These are phyloP conservation scores for Caracal caracal DNA, from an alignment of 2,113 vertebrate genomes.

Conservation along the genomic window DNA sequence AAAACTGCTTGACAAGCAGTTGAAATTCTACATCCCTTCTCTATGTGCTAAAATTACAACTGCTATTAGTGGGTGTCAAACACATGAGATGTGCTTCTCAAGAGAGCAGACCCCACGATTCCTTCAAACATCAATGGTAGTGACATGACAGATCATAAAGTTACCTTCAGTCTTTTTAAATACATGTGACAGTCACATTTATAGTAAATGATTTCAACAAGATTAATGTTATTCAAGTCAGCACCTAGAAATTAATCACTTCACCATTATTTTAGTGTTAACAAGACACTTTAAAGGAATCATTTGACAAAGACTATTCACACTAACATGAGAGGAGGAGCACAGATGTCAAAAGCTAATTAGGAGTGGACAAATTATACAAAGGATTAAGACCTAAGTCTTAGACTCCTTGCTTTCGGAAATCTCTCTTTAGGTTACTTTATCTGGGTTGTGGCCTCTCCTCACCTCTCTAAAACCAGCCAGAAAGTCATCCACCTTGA, in stretches of 20 bases:
- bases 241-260: constrained; percentile 62
- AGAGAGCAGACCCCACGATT: neutral
- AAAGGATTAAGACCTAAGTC: neutral
- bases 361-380: constrained; percentile 37
- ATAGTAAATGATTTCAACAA: constrained; percentile 35
- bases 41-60: neutral
- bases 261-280: constrained; percentile 57
- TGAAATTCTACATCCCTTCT: neutral
- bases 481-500: neutral
- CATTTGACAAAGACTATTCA: constrained; percentile 53
- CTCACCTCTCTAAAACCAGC: neutral
- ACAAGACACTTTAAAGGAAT: constrained; percentile 50
- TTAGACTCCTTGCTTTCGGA: neutral
- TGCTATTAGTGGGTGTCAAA: neutral
- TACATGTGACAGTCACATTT: constrained; percentile 51
- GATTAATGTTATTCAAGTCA: constrained; percentile 56
- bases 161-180: constrained; percentile 28
- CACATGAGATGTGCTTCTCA: neutral
- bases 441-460: neutral
- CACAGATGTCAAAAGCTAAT: constrained; percentile 56
- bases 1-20: neutral
- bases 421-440: neutral
- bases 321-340: constrained; percentile 40
- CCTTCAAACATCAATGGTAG: neutral
- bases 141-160: neutral